Conservation (phyloP, 2,797 vertebrate species). For the Lithobates pipiens region DNA sequence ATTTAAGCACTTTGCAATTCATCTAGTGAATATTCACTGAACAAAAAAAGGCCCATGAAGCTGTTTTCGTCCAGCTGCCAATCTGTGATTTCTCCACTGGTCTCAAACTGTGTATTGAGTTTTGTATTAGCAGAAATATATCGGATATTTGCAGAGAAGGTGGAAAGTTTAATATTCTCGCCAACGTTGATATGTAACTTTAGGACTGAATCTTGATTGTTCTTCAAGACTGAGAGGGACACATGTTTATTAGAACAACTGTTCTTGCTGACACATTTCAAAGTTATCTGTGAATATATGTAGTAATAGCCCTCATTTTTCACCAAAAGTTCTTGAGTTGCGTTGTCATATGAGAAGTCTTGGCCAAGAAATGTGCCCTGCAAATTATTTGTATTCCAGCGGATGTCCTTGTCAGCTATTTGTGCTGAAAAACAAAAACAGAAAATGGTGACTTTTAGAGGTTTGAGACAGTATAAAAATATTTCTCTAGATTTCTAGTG, state of each 20-base stretch:
- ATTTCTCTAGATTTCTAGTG: no score
- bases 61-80: constrained; percentile 32
- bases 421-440: neutral
- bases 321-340: constrained; percentile 11
- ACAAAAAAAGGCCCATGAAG: constrained; percentile 48
- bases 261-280: fast-evolving
- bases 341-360: neutral
- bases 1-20: neutral
- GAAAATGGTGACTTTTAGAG: neutral
- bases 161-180: neutral
- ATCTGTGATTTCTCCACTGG: fast-evolving
- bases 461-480: neutral
- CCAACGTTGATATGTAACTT: constrained; percentile 11
- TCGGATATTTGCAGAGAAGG: constrained; percentile 15
- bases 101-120: constrained; percentile 18
- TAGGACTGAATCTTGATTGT: neutral
- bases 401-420: neutral
- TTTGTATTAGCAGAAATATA: neutral
- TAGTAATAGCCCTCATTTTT: constrained; percentile 34
- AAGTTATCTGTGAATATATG: constrained; percentile 49
- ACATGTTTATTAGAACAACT: neutral
- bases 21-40: neutral
- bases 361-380: neutral
- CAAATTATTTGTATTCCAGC: neutral
- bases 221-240: constrained; percentile 14